Evolutionary conservation across 2,797 vertebrate genomes (phyloP).

Genomic region (Lates japonicus): DNA sequence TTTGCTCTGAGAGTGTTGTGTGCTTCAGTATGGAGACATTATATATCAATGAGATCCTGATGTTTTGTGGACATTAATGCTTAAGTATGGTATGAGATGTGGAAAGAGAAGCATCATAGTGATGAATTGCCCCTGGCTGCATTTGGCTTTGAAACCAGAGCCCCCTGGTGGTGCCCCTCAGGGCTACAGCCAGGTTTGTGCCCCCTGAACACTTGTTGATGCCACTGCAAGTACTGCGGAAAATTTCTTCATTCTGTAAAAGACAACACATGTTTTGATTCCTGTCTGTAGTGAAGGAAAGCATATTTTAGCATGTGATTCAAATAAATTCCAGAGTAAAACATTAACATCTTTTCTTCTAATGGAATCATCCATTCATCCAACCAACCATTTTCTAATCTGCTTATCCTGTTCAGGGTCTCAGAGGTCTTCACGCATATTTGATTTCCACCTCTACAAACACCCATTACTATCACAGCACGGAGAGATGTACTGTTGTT

Average conservation of each 20-base stretch:
- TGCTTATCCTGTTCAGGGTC: conserved; percentile 11
- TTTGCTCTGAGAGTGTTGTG: not conserved
- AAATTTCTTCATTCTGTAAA: not conserved
- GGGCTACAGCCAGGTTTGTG: conserved; percentile 62
- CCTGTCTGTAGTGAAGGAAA: not conserved
- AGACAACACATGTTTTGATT: conserved; percentile 4
- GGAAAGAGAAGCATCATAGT: conserved; percentile 4
- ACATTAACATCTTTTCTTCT: not conserved
- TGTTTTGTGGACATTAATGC: not conserved
- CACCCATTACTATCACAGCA: not conserved
- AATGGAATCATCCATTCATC: conserved; percentile 17
- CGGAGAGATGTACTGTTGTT: not conserved
- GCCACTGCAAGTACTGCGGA: not conserved
- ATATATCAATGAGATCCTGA: not conserved
- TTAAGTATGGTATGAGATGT: conserved; percentile 12
- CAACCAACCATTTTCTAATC: conserved; percentile 19
- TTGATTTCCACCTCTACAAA: conserved; percentile 18
- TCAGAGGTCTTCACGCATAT: not conserved
- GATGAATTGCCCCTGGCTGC: conserved; percentile 70
- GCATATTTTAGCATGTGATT: conserved; percentile 16
- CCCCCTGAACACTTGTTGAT: conserved; percentile 27
- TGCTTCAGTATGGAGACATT: not conserved
- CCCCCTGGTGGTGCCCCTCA: conserved; percentile 84
- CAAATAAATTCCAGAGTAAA: not conserved
- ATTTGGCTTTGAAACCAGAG: conserved; percentile 84